These are phyloP conservation scores for Pantherophis guttatus DNA, from an alignment of 2,113 vertebrate genomes.

Conservation along the genomic window DNA sequence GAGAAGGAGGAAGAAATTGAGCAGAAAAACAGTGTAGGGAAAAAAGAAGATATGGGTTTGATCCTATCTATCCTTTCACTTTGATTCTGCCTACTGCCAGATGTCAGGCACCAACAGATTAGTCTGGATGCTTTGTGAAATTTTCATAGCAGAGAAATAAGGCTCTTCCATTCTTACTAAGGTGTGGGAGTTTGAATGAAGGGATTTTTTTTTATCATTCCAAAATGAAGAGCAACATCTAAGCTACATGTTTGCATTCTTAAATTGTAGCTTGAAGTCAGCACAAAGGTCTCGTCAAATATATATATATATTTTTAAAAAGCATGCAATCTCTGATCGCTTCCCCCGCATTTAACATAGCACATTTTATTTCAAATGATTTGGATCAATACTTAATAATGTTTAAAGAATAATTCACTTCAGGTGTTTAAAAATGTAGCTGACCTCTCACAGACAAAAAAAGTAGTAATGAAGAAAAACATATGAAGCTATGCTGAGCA, in stretches of 20 bases:
- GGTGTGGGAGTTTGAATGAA: neutral
- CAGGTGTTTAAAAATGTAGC: neutral
- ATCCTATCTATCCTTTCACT: neutral
- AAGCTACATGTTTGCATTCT: neutral
- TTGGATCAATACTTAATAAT: conserved; percentile 37
- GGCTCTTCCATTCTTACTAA: neutral
- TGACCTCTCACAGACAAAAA: conserved; percentile 40
- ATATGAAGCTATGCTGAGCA: neutral
- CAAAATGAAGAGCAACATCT: neutral
- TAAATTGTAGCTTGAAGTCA: neutral
- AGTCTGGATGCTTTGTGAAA: neutral
- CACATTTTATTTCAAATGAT: conserved; percentile 45
- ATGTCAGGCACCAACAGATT: neutral
- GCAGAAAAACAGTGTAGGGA: neutral
- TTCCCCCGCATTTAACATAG: neutral
- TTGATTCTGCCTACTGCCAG: neutral
- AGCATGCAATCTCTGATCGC: neutral
- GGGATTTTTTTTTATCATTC: neutral
- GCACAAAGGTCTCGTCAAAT: neutral
- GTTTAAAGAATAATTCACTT: conserved; percentile 42
- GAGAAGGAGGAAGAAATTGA: neutral
- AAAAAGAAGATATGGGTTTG: neutral
- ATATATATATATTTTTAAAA: neutral
- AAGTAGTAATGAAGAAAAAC: conserved; percentile 31
- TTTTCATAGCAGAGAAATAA: neutral